phyloP scores from a whole-genome alignment of 1,140 invertebrate species.

The Gryon sp. region DNA sequence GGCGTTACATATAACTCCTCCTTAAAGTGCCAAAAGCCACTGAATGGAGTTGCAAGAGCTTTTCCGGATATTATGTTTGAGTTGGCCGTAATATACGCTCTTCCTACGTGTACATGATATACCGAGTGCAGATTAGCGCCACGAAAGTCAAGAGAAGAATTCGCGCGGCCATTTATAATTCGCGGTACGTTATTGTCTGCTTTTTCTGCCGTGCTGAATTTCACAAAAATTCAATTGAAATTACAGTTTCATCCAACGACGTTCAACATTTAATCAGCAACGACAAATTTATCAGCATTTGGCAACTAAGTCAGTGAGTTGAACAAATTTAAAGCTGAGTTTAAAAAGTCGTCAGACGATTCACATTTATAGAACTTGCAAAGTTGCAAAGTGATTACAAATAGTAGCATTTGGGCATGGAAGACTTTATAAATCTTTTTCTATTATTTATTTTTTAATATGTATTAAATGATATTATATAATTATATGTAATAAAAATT shows the following conservation, averaged over 20 bases:
- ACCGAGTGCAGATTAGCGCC: conserved; percentile 29
- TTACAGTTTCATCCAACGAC: conserved; percentile 18
- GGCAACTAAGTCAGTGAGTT: conserved; percentile 37
- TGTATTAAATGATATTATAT: too few species aligned
- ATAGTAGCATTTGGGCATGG: conserved; percentile 15
- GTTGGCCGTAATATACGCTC: conserved; percentile 66
- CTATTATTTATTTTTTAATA: too few species aligned
- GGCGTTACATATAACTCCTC: conserved; percentile 64
- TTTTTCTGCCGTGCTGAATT: background rate
- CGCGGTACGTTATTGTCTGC: background rate
- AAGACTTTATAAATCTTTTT: too few species aligned
- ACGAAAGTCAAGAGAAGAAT: conserved; percentile 30
- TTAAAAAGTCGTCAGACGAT: conserved; percentile 35
- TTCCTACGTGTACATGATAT: conserved; percentile 41
- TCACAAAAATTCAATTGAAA: conserved; percentile 31
- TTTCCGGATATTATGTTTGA: conserved; percentile 70
- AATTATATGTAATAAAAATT: too few species aligned
- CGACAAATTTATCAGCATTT: conserved; percentile 35
- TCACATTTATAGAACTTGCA: conserved; percentile 33
- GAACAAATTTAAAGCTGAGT: conserved; percentile 33
- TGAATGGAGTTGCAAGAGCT: conserved; percentile 63
- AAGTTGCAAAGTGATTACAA: conserved; percentile 48
- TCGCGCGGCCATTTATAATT: conserved; percentile 26
- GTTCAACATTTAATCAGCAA: conserved; percentile 33
- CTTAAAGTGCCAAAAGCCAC: conserved; percentile 62